These are phyloP conservation scores for Myotis brandtii DNA, from an alignment of 2,113 vertebrate genomes.

Conservation along the genomic window DNA sequence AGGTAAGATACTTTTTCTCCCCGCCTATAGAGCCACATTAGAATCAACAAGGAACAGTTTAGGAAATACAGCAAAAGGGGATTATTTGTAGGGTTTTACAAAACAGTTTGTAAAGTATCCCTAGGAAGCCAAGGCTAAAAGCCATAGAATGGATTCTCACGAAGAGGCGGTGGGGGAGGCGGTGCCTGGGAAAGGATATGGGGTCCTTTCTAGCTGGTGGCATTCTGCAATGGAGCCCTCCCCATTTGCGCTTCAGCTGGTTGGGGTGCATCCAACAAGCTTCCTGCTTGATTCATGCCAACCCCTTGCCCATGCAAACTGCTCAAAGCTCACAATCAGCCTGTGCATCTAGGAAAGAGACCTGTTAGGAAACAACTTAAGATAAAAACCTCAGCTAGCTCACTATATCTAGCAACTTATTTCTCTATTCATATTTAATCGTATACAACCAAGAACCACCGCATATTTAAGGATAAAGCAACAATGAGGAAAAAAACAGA, in stretches of 20 bases:
- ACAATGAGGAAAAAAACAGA: not conserved
- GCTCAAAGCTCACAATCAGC: not conserved
- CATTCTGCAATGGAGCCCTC: not conserved
- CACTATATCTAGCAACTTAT: not conserved
- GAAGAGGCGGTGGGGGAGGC: not conserved
- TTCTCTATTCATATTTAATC: constrained; percentile 7
- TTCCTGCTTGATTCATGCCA: not conserved
- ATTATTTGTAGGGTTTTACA: not conserved
- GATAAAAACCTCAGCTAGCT: not conserved
- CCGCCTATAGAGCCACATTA: not conserved
- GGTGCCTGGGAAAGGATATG: not conserved
- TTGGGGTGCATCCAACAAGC: not conserved
- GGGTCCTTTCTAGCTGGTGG: not conserved
- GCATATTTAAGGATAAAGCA: not conserved
- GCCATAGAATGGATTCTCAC: not conserved
- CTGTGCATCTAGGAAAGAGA: not conserved
- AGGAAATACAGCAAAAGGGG: not conserved
- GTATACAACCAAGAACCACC: not conserved
- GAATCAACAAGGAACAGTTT: not conserved
- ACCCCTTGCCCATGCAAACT: not conserved
- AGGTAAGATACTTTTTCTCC: not conserved
- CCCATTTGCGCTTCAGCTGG: not conserved
- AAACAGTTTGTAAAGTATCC: not conserved
- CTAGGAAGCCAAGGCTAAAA: not conserved
- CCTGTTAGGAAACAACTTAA: not conserved